Conservation (phyloP, 2,888 invertebrate species). For the Temnothorax unifasciatus region DNA sequence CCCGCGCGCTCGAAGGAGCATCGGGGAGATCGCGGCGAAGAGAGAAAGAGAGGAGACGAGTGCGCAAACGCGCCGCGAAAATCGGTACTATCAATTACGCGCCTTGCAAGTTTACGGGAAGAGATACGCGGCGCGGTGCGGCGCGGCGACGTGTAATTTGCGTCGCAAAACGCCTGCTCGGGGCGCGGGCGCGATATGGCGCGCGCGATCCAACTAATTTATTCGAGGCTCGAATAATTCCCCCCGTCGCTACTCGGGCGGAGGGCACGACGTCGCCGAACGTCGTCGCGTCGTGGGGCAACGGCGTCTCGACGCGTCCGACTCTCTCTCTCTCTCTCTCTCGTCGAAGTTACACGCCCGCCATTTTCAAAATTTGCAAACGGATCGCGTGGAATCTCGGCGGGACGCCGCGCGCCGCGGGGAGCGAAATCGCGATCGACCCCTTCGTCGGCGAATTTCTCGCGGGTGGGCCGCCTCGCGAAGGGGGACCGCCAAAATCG, state of each 20-base stretch:
- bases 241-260: too few species aligned
- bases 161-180: slow-evolving; percentile 12
- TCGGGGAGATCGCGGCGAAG: slow-evolving; percentile 21
- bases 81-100: slow-evolving; percentile 56
- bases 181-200: neutral
- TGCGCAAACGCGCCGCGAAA: slow-evolving; percentile 53
- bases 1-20: slow-evolving; percentile 37
- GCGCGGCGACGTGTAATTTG: slow-evolving; percentile 26
- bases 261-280: too few species aligned
- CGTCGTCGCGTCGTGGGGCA: neutral
- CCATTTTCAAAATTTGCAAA: slow-evolving; percentile 83
- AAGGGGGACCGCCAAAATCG: neutral
- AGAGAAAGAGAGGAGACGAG: neutral
- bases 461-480: neutral
- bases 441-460: slow-evolving; percentile 33
- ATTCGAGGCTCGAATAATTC: neutral
- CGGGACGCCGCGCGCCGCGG: neutral
- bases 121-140: slow-evolving; percentile 15
- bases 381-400: neutral
- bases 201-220: neutral
- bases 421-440: neutral
- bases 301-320: slow-evolving; percentile 8
- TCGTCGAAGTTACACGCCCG: slow-evolving; percentile 79
- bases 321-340: slow-evolving; percentile 20
- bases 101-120: slow-evolving; percentile 23